These are phyloP conservation scores for Liopterus haemorrhoidalis DNA, from an alignment of 2,888 invertebrate species.

Conservation along the genomic window DNA sequence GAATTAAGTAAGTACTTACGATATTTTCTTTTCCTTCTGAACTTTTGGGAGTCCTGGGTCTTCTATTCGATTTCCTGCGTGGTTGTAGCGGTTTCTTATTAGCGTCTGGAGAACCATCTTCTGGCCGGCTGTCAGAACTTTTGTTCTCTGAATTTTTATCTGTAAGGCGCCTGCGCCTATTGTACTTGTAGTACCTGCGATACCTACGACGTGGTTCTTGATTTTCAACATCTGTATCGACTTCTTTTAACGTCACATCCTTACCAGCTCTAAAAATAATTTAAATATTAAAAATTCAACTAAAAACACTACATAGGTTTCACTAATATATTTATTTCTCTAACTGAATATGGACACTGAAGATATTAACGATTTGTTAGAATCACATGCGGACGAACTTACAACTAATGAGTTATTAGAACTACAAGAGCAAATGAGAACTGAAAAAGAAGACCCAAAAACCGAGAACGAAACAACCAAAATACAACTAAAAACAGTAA, in stretches of 20 bases:
- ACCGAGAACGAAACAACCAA: too few relatives aligned
- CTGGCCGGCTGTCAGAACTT: slow-evolving; percentile 33
- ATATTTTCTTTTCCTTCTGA: slow-evolving; percentile 32
- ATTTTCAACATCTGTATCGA: slow-evolving; percentile 63
- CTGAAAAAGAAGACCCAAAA: too few relatives aligned
- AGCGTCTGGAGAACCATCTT: slow-evolving; percentile 23
- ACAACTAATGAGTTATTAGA: too few relatives aligned
- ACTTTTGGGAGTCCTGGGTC: slow-evolving; percentile 38
- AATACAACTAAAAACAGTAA: too few relatives aligned
- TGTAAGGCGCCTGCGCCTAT: slow-evolving; percentile 41
- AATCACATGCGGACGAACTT: too few relatives aligned
- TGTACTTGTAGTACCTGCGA: slow-evolving; percentile 42
- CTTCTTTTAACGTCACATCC: slow-evolving; percentile 58
- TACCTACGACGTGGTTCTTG: slow-evolving; percentile 46
- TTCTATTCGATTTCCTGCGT: too few relatives aligned
- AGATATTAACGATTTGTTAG: too few relatives aligned
- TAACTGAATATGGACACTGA: slow-evolving; percentile 7
- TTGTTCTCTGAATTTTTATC: slow-evolving; percentile 33
- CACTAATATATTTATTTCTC: slow-evolving; percentile 10
- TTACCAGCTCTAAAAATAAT: slow-evolving; percentile 51
- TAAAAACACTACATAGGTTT: too few relatives aligned
- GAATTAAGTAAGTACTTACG: slow-evolving; percentile 26
- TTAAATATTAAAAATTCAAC: too few relatives aligned
- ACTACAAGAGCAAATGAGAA: too few relatives aligned
- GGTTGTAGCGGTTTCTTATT: too few relatives aligned